Base-by-base conservation (phyloP, 2,113 vertebrate species). In the Mastomys coucha region DNA sequence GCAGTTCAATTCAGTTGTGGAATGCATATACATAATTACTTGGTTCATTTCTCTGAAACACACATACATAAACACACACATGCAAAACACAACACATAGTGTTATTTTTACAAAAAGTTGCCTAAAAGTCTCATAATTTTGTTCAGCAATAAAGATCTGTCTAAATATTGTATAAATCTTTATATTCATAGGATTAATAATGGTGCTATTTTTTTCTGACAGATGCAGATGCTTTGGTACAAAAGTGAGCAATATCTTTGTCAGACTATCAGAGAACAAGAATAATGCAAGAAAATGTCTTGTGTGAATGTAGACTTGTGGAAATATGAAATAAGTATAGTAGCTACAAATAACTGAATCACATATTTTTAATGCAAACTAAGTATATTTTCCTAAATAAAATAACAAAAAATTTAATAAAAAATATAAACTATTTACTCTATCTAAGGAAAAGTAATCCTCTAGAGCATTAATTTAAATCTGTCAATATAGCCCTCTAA, bases 141-240 rank as follows among this genome's bases (percentile, higher is more conserved):
- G 58, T n/a, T 31, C 14, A 56, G 67, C 16, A 88, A 20, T 82
- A 69, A 90, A 49, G 39, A 13, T 0, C 56, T 89, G 17, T 53
- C 58, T 69, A 87, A 42, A 63, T 3, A 20, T 56, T 14, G 60
- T 31, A 33, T 36, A 28, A 20, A 33, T 14, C 8, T 45, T 65
- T 24, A 11, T 33, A 24, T 14, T 42, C 28, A 16, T 63, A 36
- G 4, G n/a, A 6, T n/a, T 69, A 53, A 42, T 13, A 58, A 1
- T 0, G 73, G 56, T 2, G 26, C 24, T n/a, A n/a, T 5, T 58
- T 65, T 63, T 19, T 10, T 67, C 9, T 20, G 51, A 12, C 2
- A 22, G 11, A 28, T 6, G 24, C 0, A 1, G 14, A 22, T 7
- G 1, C 42, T 58, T 45, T 2, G 16, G 0, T 3, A 2, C 26